Percentiles rank a stretch among this genome's conserved stretches.
phyloP scores from a whole-genome alignment of 2,888 invertebrate genomes.

The Euzophera pinguis region DNA sequence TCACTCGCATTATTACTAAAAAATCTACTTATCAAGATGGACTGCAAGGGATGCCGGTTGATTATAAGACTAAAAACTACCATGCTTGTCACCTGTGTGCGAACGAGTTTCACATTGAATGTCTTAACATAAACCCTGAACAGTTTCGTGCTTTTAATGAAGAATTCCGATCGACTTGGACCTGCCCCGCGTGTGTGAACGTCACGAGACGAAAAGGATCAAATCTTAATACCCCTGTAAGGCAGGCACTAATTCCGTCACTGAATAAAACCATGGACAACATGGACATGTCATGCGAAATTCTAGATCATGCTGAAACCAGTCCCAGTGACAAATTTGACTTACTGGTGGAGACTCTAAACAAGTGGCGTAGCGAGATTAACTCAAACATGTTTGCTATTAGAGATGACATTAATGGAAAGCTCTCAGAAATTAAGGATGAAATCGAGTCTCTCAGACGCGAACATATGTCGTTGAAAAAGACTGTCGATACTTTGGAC shows the following conservation, averaged over 20 bases:
- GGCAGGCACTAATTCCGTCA: background rate
- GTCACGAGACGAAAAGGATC: background rate
- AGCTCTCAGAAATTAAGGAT: background rate
- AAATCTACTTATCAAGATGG: background rate
- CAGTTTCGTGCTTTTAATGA: background rate
- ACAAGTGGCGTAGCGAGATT: background rate
- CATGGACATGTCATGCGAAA: background rate
- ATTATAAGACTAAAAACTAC: background rate
- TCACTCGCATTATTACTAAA: background rate
- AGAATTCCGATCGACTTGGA: background rate
- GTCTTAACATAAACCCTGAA: background rate
- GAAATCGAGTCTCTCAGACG: slow-evolving; percentile 1
- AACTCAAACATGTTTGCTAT: background rate
- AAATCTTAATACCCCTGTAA: background rate
- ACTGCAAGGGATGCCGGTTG: background rate
- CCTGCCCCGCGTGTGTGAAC: background rate
- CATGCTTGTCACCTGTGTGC: background rate
- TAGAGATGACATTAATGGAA: background rate
- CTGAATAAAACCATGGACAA: background rate
- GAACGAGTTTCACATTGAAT: background rate
- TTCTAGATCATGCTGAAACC: background rate
- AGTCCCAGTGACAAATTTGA: background rate
- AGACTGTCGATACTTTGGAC: background rate
- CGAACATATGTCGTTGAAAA: background rate
- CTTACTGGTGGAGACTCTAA: background rate